Percentiles rank a stretch among this genome's conserved stretches.
Evolutionary conservation across 1,140 invertebrate genomes (phyloP).

Genomic region (Sinella curviseta): DNA sequence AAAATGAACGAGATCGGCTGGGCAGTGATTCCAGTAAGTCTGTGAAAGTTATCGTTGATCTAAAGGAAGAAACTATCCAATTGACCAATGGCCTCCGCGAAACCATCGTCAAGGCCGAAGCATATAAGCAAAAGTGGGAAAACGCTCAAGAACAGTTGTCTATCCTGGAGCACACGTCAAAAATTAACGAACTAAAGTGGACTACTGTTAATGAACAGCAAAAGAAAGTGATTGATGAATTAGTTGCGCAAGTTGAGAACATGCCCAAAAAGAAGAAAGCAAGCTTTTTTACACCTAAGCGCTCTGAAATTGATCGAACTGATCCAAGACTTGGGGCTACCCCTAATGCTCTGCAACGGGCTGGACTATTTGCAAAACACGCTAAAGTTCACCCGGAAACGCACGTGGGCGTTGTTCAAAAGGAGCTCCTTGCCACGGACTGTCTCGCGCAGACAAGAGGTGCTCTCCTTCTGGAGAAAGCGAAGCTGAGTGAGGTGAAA

Average conservation of each 20-base stretch:
- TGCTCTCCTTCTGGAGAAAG: too few relatives aligned
- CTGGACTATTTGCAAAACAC: neutral
- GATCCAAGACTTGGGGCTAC: neutral
- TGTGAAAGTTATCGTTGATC: neutral
- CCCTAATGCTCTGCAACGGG: neutral
- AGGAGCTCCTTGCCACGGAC: too few relatives aligned
- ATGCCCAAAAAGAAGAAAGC: neutral
- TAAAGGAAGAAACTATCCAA: neutral
- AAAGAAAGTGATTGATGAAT: neutral
- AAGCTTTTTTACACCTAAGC: constrained; percentile 1
- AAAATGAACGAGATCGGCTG: neutral
- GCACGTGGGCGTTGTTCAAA: too few relatives aligned
- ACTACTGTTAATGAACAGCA: neutral
- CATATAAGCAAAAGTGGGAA: neutral
- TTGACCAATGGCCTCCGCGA: neutral
- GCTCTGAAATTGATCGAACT: neutral
- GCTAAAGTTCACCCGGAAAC: too few relatives aligned
- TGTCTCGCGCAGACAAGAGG: too few relatives aligned
- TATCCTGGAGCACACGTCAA: neutral
- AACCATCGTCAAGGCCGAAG: neutral
- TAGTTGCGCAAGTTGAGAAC: neutral
- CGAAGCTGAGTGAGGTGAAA: neutral
- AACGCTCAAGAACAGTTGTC: neutral
- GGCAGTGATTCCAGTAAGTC: neutral
- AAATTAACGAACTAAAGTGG: neutral